Conservation (phyloP, 2,888 invertebrate species). For the Eupithecia subfuscata region DNA sequence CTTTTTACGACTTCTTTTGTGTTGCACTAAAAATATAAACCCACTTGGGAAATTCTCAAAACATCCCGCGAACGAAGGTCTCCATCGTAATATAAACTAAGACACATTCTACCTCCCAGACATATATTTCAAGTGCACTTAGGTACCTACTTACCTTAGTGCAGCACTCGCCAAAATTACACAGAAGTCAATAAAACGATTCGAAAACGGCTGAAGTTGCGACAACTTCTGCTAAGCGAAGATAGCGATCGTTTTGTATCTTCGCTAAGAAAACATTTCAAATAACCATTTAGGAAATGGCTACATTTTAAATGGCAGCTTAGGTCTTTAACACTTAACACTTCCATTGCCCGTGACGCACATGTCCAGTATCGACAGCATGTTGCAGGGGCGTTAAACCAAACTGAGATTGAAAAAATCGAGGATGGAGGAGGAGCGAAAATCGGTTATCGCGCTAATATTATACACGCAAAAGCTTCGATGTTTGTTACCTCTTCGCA, state of each 20-base stretch:
- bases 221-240: background rate
- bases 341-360: no score
- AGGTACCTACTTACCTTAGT: background rate
- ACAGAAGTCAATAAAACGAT: constrained; percentile 6
- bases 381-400: no score
- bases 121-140: background rate
- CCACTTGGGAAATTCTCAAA: background rate
- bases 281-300: background rate
- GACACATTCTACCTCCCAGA: background rate
- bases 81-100: background rate
- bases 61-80: background rate
- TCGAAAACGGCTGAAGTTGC: constrained; percentile 9
- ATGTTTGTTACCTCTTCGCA: no score
- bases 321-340: background rate
- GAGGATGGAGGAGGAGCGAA: no score
- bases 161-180: constrained; percentile 10
- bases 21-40: background rate
- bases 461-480: no score
- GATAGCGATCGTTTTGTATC: background rate
- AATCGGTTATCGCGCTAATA: no score
- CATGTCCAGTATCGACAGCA: no score
- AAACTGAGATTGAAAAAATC: no score
- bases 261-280: background rate
- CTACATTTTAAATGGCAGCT: background rate
- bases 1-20: background rate